These are phyloP conservation scores for Aphelinus certus DNA, from an alignment of 1,140 invertebrate species.

Conservation along the genomic window DNA sequence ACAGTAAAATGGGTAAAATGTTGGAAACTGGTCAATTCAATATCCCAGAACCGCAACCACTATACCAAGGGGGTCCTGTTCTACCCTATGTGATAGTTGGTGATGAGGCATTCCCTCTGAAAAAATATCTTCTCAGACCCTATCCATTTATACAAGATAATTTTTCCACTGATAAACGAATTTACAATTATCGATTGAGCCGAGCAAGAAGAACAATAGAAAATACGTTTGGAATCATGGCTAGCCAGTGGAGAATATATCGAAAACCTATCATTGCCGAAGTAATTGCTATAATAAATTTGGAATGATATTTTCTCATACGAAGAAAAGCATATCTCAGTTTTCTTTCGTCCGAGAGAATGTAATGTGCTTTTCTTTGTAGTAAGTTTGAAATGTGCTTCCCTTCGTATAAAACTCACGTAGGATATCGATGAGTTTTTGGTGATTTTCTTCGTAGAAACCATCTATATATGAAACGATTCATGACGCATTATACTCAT, in stretches of 20 bases:
- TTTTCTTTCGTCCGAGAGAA: no score
- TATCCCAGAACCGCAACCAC: slow-evolving; percentile 43
- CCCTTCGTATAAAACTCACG: no score
- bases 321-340: no score
- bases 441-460: no score
- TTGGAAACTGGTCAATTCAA: slow-evolving; percentile 43
- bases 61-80: slow-evolving; percentile 42
- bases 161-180: slow-evolving; percentile 46
- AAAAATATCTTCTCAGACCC: slow-evolving; percentile 53
- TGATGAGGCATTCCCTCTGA: slow-evolving; percentile 57
- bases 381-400: no score
- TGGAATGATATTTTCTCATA: neutral
- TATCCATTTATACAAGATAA: slow-evolving; percentile 50
- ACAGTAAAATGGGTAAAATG: slow-evolving; percentile 51
- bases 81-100: slow-evolving; percentile 52
- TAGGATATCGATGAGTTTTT: no score
- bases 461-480: no score
- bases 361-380: no score
- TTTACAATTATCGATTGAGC: slow-evolving; percentile 59
- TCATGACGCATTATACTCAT: no score
- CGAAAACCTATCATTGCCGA: slow-evolving; percentile 46
- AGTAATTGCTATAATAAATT: slow-evolving; percentile 18
- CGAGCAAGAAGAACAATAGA: slow-evolving; percentile 59
- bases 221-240: slow-evolving; percentile 62
- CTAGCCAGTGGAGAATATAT: slow-evolving; percentile 52